Evolutionary conservation across 2,797 vertebrate genomes (phyloP).

Genomic region (Glossophaga mutica): DNA sequence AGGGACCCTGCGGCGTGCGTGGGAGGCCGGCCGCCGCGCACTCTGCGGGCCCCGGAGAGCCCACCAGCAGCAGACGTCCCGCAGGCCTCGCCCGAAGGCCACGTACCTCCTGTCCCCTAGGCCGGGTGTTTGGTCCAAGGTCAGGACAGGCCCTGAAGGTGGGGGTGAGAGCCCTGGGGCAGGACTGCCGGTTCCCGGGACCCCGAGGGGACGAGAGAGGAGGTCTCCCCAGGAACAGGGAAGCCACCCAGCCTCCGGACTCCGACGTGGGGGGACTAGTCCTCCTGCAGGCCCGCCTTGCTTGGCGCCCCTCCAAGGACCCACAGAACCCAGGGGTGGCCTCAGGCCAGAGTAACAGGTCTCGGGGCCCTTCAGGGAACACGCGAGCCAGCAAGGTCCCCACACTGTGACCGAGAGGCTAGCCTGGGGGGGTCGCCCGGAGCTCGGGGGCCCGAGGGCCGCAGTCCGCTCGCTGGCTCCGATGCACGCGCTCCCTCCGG

Average conservation of each 20-base stretch:
- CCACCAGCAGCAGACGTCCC: rapidly evolving
- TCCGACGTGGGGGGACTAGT: no score
- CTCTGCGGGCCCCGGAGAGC: rapidly evolving
- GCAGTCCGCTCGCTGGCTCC: no score
- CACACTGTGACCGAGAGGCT: rapidly evolving
- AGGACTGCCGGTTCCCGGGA: background rate
- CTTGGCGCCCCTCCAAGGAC: background rate
- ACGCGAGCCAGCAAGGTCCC: rapidly evolving
- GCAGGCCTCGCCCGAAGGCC: rapidly evolving
- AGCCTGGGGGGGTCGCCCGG: background rate
- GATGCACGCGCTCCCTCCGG: rapidly evolving
- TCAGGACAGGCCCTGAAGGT: background rate
- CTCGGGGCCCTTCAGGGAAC: background rate
- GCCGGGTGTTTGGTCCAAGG: background rate
- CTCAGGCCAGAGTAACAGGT: background rate
- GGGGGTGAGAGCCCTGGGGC: no score
- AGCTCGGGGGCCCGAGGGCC: rapidly evolving
- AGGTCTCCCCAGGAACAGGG: background rate
- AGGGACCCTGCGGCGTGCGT: background rate
- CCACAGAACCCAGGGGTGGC: background rate
- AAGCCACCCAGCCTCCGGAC: rapidly evolving
- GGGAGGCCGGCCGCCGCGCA: rapidly evolving
- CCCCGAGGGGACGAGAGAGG: background rate
- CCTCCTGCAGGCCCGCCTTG: background rate
- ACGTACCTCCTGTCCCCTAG: background rate